phyloP scores from a whole-genome alignment of 1,140 invertebrate genomes.

The Babylonia areolata region DNA sequence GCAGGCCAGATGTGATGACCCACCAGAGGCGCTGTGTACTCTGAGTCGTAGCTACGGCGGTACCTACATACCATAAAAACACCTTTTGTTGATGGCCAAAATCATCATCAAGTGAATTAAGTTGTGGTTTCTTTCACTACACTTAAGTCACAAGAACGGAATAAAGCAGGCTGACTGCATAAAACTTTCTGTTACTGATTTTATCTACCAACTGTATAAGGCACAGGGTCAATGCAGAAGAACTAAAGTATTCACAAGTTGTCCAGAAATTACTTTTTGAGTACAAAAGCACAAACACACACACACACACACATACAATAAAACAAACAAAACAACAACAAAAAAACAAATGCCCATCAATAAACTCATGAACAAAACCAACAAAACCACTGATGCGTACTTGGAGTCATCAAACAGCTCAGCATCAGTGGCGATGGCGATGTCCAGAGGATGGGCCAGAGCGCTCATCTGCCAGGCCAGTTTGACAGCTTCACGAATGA shows the following conservation, averaged over 20 bases:
- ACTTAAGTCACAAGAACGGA: too few species aligned
- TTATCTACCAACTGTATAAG: too few species aligned
- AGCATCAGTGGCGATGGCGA: slow-evolving; percentile 70
- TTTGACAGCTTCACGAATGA: slow-evolving; percentile 74
- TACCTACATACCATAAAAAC: slow-evolving; percentile 62
- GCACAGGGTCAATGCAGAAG: too few species aligned
- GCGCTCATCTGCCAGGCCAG: slow-evolving; percentile 75
- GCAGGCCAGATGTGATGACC: slow-evolving; percentile 76
- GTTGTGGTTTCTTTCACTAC: too few species aligned
- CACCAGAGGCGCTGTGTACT: slow-evolving; percentile 74
- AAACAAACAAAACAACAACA: not conserved
- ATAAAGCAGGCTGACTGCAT: too few species aligned
- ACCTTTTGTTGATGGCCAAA: not conserved
- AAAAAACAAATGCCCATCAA: not conserved
- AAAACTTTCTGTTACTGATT: too few species aligned
- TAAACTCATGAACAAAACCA: not conserved
- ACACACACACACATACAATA: too few species aligned
- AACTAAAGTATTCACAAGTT: too few species aligned
- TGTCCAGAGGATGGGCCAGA: slow-evolving; percentile 73
- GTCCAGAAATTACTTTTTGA: too few species aligned
- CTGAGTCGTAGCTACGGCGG: slow-evolving; percentile 75
- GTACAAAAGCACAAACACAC: too few species aligned
- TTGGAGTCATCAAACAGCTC: slow-evolving; percentile 75
- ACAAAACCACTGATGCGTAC: slow-evolving; percentile 52
- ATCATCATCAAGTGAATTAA: too few species aligned